Conservation (phyloP, 2,888 invertebrate genomes). For the Diaphora mendica region DNA sequence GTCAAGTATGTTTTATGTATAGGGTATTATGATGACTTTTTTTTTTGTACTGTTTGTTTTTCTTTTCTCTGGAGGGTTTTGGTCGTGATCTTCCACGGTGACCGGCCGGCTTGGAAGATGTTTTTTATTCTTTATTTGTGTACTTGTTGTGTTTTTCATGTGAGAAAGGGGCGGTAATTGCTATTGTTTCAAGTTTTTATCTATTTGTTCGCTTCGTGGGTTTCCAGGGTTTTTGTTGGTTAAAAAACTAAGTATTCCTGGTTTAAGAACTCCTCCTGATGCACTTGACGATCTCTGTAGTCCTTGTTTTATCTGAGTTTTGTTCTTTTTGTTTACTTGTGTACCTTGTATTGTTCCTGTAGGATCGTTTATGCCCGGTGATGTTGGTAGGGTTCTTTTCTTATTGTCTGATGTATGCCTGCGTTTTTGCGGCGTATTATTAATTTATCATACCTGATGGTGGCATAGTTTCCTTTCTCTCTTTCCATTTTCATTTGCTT, state of each 20-base stretch:
- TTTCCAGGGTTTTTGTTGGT: slow-evolving; percentile 6
- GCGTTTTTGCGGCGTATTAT: slow-evolving; percentile 4
- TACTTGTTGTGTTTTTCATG: background rate
- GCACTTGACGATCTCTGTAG: slow-evolving; percentile 3
- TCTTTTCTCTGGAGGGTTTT: too few relatives aligned
- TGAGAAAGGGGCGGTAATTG: background rate
- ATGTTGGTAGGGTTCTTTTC: slow-evolving; percentile 2
- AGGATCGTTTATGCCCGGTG: background rate
- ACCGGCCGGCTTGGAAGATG: too few relatives aligned
- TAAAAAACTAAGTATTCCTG: slow-evolving; percentile 6
- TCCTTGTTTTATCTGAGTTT: slow-evolving; percentile 1
- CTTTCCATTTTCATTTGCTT: slow-evolving; percentile 26
- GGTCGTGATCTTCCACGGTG: too few relatives aligned
- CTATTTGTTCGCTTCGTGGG: background rate
- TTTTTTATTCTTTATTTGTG: background rate
- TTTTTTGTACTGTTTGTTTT: too few relatives aligned
- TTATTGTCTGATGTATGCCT: background rate
- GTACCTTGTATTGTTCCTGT: background rate
- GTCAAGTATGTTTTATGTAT: too few relatives aligned
- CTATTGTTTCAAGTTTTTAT: background rate
- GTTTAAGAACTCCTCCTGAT: background rate
- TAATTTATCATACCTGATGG: slow-evolving; percentile 29
- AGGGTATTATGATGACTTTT: too few relatives aligned
- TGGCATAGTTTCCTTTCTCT: slow-evolving; percentile 31
- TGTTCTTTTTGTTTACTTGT: slow-evolving; percentile 2